Evolutionary conservation across 1,140 invertebrate species (phyloP), one percentile per base, ranked within the genome.

Genomic region (Apis laboriosa): DNA sequence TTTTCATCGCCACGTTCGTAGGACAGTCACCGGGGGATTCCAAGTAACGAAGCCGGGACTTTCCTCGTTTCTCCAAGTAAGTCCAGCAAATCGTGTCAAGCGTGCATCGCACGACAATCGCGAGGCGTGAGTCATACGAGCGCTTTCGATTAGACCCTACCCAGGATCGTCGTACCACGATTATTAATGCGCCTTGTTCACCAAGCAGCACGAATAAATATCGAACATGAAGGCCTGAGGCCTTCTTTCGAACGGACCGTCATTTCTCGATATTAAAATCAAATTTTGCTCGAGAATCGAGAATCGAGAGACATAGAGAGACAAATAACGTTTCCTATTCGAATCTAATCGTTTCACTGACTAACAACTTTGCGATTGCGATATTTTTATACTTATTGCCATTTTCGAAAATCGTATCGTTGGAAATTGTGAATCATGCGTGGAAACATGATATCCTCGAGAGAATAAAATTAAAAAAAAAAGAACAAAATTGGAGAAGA

Each of bases 31-130:
- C 60, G 43, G 76, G 68, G 82, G 74, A 84, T 88, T 88, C 86
- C 84, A 43, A 66, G 77, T 88, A 88, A 80, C 73, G 75, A 82
- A 74, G 75, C 71, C 61, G 75, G 76, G 83, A 87, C 86, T 87
- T 88, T 88, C 86, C 86, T 87, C 78, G 74, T 87, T 85, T 77
- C 86, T 86, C 86, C 83, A 56, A 77, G 77, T 58, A 58, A 76
- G 85, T 61, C 71, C 73, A 71, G 64, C 77, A 63, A 87, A 88
- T 84, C 86, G 86, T 88, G 86, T 88, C 86, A 88, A 67, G 76
- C 86, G 82, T 88, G 86, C 77, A 84, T 81, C 74, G 86, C 86
- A 87, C 78, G 77, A 63, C 73, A 84, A 88, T 88, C 86, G 43
- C 77, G 82, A 58, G 60, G 43, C 67, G 64, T 88, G 86, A 88